Evolutionary conservation across 2,888 invertebrate species (phyloP).

Genomic region (Drosophila atripex): DNA sequence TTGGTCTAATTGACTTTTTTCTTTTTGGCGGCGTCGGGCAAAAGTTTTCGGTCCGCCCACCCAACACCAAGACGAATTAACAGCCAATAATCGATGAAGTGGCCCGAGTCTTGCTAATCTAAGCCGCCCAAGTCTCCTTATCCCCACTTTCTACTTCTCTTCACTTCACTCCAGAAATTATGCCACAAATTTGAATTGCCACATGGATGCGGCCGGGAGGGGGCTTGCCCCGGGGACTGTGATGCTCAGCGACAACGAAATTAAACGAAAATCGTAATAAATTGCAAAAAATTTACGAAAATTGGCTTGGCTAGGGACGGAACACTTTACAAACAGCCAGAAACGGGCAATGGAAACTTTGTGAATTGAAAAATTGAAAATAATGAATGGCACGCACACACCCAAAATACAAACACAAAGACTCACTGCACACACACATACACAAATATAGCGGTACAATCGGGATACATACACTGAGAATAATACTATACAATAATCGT

Average conservation of each 20-base stretch:
- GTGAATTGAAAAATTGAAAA: conserved; percentile 75
- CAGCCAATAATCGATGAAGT: conserved; percentile 68
- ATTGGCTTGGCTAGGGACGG: conserved; percentile 52
- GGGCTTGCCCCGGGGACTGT: conserved; percentile 5
- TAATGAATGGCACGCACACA: conserved; percentile 68
- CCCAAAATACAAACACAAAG: conserved; percentile 21
- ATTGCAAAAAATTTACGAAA: conserved; percentile 72
- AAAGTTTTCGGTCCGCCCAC: conserved; percentile 49
- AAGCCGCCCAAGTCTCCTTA: conserved; percentile 16
- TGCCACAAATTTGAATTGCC: conserved; percentile 44
- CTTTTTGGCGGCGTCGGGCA: conserved; percentile 15
- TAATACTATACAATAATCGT: no score
- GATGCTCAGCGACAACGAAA: conserved; percentile 53
- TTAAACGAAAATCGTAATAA: conserved; percentile 75
- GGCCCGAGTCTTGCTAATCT: conserved; percentile 44
- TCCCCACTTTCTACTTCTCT: conserved; percentile 8
- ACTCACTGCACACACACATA: conserved; percentile 21
- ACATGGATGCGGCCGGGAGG: conserved; percentile 16
- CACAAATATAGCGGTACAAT: conserved; percentile 1
- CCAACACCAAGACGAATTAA: conserved; percentile 53
- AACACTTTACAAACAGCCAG: conserved; percentile 31
- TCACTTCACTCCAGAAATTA: conserved; percentile 25
- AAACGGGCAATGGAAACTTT: conserved; percentile 53
- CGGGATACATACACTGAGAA: background rate
- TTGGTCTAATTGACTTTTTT: conserved; percentile 73